phyloP scores from a whole-genome alignment of 2,113 vertebrate species.

The Triplophysa siluroides region DNA sequence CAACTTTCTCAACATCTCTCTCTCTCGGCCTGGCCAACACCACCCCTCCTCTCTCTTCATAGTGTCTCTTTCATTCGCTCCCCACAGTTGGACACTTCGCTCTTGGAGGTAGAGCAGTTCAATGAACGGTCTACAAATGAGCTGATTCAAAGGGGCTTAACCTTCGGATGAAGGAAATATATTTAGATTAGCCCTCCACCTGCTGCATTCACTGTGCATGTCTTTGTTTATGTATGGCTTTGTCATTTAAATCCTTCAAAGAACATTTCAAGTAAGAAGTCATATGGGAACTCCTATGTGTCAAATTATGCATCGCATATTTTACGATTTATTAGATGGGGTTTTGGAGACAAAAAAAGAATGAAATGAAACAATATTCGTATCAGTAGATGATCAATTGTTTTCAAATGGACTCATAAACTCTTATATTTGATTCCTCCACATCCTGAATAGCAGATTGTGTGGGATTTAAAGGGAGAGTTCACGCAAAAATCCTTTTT shows the following conservation, averaged over 20 bases:
- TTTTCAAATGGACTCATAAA: too few relatives aligned
- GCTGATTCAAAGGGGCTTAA: slow-evolving; percentile 64
- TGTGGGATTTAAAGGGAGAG: too few relatives aligned
- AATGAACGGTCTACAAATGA: slow-evolving; percentile 68
- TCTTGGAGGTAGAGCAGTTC: slow-evolving; percentile 68
- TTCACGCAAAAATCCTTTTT: too few relatives aligned
- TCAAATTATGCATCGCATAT: too few relatives aligned
- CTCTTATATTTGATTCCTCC: too few relatives aligned
- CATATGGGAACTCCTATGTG: too few relatives aligned
- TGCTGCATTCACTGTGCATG: slow-evolving; percentile 58
- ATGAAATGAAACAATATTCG: too few relatives aligned
- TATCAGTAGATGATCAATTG: too few relatives aligned
- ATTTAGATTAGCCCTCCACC: slow-evolving; percentile 72
- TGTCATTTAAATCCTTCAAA: not conserved
- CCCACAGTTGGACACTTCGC: slow-evolving; percentile 59
- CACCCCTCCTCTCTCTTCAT: not conserved
- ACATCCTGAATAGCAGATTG: too few relatives aligned
- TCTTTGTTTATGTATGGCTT: slow-evolving; percentile 8
- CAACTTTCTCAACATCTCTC: slow-evolving; percentile 23
- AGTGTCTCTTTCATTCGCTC: slow-evolving; percentile 26
- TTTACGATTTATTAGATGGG: too few relatives aligned
- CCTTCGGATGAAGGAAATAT: slow-evolving; percentile 52
- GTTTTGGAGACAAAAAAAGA: too few relatives aligned
- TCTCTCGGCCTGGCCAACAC: not conserved
- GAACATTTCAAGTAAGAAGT: not conserved